Evolutionary conservation across 2,888 invertebrate genomes (phyloP).

Genomic region (Elysia crispata): DNA sequence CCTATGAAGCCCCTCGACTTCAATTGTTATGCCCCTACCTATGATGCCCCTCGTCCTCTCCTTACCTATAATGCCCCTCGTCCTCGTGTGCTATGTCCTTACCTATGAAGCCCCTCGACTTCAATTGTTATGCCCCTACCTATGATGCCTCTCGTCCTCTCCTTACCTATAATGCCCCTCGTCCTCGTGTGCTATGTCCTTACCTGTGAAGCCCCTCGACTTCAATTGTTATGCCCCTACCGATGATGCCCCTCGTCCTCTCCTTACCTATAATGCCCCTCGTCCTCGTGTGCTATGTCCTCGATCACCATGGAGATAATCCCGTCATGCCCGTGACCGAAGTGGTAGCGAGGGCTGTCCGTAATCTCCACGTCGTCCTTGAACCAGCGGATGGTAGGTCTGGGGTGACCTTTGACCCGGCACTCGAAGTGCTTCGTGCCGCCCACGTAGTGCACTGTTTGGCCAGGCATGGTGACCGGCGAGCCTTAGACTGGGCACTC

Average conservation of each 20-base stretch:
- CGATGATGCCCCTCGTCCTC: slow-evolving; percentile 74
- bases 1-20: no score
- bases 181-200: slow-evolving; percentile 69
- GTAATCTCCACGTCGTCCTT: slow-evolving; percentile 76
- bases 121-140: background rate
- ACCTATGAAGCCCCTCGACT: no score
- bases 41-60: slow-evolving; percentile 63
- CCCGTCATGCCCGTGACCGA: slow-evolving; percentile 68
- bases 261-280: slow-evolving; percentile 69
- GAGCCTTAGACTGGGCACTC: no score
- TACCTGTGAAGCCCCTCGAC: slow-evolving; percentile 74
- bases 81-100: no score
- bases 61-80: slow-evolving; percentile 68
- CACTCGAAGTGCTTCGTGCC: slow-evolving; percentile 75
- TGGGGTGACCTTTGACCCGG: slow-evolving; percentile 74
- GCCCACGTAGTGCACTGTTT: slow-evolving; percentile 65
- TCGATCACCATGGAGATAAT: slow-evolving; percentile 71
- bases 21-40: no score
- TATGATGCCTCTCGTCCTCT: no score
- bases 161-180: slow-evolving; percentile 72
- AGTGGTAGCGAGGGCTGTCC: slow-evolving; percentile 67
- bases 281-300: slow-evolving; percentile 69
- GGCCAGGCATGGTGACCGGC: slow-evolving; percentile 56
- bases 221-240: slow-evolving; percentile 61
- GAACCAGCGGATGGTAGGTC: slow-evolving; percentile 75